Base-by-base conservation (phyloP, 1,140 invertebrate genomes). In the Mamestra configurata region DNA sequence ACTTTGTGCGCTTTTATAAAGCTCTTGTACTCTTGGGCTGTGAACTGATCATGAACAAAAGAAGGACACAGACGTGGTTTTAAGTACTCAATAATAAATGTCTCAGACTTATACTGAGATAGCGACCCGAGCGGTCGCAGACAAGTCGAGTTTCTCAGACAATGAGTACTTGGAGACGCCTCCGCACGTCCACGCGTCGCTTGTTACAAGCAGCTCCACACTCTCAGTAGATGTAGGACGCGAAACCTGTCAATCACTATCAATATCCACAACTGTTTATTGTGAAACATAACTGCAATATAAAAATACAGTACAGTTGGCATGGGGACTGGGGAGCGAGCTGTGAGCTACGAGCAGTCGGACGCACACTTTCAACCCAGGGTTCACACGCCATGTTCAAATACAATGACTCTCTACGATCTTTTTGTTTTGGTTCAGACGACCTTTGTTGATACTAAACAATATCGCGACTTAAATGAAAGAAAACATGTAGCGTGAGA, bases 371-470 rank as follows among this genome's bases (percentile, higher is more conserved):
- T 93, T 94, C 92, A 92, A 93, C 83, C 89, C 71, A 79, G 77
- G 46, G 82, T 92, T 94, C 93, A 89, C 93, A 94, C 87, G 91
- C 88, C 91, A 92, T 93, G 89, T 93, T 92, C 84, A 83, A 89
- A 88, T 80, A 92, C 91, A 93, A 93, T 93, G 88, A 91, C 88
- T 91, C 88, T 93, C 91, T 90, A 91, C 87, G 87, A 90, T 92
- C 91, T 93, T 93, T 93, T 93, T 94, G 92, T 94, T 94, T 93
- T 93, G 89, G 84, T 93, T 91, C 90, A 91, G 91, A 93, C 92
- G 91, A 94, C 93, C 92, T 95, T 92, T 93, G 91, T 91, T 93
- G 91, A 94, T 94, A 88, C 93, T 93, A 92, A 91, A 93, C 92
- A 94, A 93, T 93, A 93, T 94, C 88, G 87, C 90, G 81, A 92